A percentile compares a stretch with the other conserved stretches of the same genome.
Evolutionary conservation across 2,888 invertebrate genomes (phyloP).

Genomic region (Protonemura montana): DNA sequence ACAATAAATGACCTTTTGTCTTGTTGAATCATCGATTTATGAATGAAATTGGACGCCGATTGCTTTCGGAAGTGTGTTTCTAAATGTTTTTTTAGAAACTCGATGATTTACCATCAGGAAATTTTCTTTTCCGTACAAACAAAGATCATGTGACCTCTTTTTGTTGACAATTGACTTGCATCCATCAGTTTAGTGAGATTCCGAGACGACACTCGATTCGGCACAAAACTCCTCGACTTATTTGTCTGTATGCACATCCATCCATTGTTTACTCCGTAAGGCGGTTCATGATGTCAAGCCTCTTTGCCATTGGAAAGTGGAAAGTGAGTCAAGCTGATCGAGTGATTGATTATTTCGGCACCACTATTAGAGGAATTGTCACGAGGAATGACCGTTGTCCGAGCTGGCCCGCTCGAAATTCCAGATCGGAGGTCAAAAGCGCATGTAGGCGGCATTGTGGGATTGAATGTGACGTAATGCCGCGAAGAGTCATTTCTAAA

Average conservation of each 20-base stretch:
- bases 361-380: not conserved
- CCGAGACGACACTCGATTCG: not conserved
- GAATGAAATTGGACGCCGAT: not conserved
- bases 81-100: not conserved
- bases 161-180: not conserved
- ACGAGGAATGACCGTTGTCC: not conserved
- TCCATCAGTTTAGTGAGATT: not conserved
- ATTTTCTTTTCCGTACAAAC: not conserved
- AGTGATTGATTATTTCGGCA: not conserved
- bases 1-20: not conserved
- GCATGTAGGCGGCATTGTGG: not conserved
- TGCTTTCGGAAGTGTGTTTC: not conserved
- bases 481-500: not conserved
- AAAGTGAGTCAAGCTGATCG: not conserved
- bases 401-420: not conserved
- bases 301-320: not conserved
- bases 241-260: not conserved
- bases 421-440: not conserved
- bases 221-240: not conserved
- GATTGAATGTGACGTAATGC: not conserved
- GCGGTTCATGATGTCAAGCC: not conserved
- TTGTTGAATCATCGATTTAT: not conserved
- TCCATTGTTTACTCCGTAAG: not conserved
- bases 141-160: slow-evolving; percentile 4
- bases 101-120: not conserved